Conservation (phyloP, 2,113 vertebrate species). For the Calonectris borealis region DNA sequence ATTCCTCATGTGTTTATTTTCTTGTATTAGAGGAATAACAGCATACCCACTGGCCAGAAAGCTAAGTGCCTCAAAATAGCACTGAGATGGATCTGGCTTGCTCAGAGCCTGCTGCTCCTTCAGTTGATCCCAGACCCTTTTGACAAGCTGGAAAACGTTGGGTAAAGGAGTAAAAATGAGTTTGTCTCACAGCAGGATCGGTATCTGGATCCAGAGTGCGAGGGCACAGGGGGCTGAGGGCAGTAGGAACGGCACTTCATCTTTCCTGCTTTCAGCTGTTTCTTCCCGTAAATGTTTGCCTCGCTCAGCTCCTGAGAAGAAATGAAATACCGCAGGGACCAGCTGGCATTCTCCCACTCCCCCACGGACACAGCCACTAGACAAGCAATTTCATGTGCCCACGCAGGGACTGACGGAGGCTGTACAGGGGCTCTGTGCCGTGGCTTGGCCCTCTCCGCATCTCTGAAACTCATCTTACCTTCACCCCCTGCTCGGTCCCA, state of each 20-base stretch:
- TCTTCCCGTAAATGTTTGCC: background rate
- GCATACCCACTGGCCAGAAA: background rate
- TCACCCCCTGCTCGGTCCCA: background rate
- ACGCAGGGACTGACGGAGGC: background rate
- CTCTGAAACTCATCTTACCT: background rate
- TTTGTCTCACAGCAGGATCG: background rate
- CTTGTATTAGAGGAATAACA: background rate
- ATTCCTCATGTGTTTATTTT: slow-evolving; percentile 25
- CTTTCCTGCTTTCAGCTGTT: background rate
- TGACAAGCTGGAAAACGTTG: background rate
- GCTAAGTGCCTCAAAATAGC: background rate
- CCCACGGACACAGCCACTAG: background rate
- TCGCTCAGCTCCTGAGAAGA: background rate
- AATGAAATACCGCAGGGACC: background rate
- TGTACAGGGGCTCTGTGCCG: background rate
- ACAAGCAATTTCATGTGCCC: background rate
- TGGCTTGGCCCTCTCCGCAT: background rate
- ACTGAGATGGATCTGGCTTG: background rate
- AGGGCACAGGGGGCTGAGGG: background rate
- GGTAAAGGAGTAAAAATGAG: background rate
- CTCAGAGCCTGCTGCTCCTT: background rate
- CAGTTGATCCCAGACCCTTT: background rate
- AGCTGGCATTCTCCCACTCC: slow-evolving; percentile 45
- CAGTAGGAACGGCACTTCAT: background rate
- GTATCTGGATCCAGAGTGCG: background rate